Conservation (phyloP, 2,888 invertebrate species). For the Dryococelus australis region DNA sequence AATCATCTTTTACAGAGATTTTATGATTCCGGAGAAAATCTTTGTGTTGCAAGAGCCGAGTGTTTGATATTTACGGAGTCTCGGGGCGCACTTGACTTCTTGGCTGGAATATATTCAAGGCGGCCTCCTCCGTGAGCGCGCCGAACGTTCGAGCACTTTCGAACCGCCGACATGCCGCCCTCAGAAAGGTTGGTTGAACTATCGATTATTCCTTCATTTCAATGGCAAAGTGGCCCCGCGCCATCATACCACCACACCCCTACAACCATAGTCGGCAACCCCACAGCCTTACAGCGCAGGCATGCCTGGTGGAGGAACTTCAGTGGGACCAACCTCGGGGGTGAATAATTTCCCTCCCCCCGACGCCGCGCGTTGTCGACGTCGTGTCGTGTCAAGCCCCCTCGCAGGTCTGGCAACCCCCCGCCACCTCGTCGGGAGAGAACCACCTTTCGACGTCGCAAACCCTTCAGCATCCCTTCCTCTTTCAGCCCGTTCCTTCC, state of each 20-base stretch:
- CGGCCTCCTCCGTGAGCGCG: background rate
- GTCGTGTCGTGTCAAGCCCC: too few species aligned
- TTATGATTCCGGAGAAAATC: too few species aligned
- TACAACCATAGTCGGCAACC: too few species aligned
- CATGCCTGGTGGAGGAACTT: background rate
- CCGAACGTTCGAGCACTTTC: background rate
- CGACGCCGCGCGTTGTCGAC: too few species aligned
- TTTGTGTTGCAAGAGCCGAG: too few species aligned
- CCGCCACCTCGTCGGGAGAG: too few species aligned
- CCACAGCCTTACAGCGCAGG: background rate
- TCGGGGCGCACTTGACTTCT: background rate
- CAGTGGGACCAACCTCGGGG: background rate
- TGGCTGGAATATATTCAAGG: background rate
- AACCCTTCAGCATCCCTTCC: too few species aligned
- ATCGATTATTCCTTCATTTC: constrained; percentile 16
- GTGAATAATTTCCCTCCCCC: background rate
- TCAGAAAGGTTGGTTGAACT: background rate
- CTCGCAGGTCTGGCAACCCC: too few species aligned
- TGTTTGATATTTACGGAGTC: background rate
- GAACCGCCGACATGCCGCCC: constrained; percentile 4
- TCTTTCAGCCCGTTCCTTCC: background rate
- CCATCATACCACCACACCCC: background rate
- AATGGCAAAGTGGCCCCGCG: background rate
- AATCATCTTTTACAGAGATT: too few species aligned
- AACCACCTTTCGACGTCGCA: too few species aligned